These are phyloP conservation scores for Tetramorium parvispinum DNA, from an alignment of 1,140 invertebrate species.

Conservation along the genomic window DNA sequence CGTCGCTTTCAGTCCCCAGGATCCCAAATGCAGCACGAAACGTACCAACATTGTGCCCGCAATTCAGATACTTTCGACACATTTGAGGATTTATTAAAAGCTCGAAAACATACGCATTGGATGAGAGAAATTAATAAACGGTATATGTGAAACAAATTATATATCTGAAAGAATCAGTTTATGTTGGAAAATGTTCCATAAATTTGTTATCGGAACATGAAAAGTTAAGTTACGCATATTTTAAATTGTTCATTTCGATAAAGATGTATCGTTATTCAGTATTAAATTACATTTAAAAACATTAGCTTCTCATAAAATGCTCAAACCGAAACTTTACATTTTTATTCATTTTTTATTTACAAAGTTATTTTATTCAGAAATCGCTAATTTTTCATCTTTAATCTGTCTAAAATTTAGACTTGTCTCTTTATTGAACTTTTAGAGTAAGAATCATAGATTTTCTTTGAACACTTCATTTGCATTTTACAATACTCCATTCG, in stretches of 20 bases:
- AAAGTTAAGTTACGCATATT: not conserved
- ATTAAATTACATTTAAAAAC: slow-evolving; percentile 16
- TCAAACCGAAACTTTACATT: not conserved
- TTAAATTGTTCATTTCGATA: slow-evolving; percentile 9
- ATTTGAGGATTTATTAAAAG: not conserved
- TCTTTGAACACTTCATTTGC: not conserved
- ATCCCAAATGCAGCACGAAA: not conserved
- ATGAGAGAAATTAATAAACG: not conserved
- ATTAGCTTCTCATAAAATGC: not conserved
- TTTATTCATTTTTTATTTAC: not conserved
- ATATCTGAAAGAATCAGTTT: not conserved
- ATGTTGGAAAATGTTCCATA: not conserved
- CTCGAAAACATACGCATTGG: not conserved
- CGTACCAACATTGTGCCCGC: not conserved
- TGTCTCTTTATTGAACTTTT: slow-evolving; percentile 7
- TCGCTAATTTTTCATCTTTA: not conserved
- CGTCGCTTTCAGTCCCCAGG: not conserved
- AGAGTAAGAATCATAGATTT: not conserved
- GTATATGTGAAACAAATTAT: not conserved
- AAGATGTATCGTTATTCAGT: not conserved
- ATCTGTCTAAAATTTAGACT: not conserved
- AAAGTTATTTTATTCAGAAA: not conserved
- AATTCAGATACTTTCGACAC: not conserved
- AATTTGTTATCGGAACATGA: not conserved
- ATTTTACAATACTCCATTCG: not conserved